Conservation (phyloP, 2,797 vertebrate species). For the Nyctibius grandis region DNA sequence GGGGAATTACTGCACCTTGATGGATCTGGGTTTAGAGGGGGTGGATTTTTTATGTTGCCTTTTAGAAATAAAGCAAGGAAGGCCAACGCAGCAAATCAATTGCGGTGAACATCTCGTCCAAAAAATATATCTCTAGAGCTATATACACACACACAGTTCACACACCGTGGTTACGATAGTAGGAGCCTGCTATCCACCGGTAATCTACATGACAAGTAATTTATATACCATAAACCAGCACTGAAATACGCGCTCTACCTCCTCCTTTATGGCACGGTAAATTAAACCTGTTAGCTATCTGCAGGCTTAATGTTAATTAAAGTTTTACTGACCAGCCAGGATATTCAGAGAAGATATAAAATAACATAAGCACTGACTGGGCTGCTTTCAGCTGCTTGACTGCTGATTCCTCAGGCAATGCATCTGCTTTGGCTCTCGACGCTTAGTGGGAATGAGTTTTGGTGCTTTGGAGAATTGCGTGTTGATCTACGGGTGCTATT, state of each 20-base stretch:
- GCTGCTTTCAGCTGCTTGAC: background rate
- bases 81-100: conserved; percentile 14
- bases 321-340: conserved; percentile 1
- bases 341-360: background rate
- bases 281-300: conserved; percentile 48
- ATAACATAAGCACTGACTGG: background rate
- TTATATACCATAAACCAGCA: conserved; percentile 46
- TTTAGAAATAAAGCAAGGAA: conserved; percentile 29
- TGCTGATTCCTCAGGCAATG: background rate
- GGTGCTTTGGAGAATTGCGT: background rate
- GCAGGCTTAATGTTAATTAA: conserved; percentile 36
- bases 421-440: background rate
- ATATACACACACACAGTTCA: background rate
- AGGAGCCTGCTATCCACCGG: background rate
- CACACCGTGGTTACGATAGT: background rate
- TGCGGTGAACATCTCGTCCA: background rate
- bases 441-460: background rate
- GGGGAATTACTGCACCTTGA: background rate
- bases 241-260: background rate
- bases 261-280: conserved; percentile 25
- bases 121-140: conserved; percentile 12
- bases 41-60: background rate
- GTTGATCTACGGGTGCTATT: background rate
- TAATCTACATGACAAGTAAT: conserved; percentile 28
- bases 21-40: background rate